These are phyloP conservation scores for Nudaria mundana DNA, from an alignment of 2,888 invertebrate species.

Conservation along the genomic window DNA sequence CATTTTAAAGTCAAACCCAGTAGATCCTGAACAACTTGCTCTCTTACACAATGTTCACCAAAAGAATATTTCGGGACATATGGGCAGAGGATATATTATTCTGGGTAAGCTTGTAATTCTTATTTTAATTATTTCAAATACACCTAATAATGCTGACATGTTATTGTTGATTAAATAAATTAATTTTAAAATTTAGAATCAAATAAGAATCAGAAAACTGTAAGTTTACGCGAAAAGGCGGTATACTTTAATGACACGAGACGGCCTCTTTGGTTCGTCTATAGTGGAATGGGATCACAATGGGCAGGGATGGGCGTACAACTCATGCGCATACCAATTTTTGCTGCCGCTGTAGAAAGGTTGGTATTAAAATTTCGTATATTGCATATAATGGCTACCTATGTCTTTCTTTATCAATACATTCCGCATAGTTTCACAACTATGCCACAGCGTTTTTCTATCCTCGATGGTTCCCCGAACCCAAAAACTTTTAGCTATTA, in stretches of 20 bases:
- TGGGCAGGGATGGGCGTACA: slow-evolving; percentile 85
- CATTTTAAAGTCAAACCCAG: slow-evolving; percentile 42
- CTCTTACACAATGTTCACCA: slow-evolving; percentile 50
- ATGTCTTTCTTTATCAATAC: too few relatives aligned
- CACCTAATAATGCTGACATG: not conserved
- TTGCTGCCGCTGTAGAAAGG: slow-evolving; percentile 76
- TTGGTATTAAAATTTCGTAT: too few relatives aligned
- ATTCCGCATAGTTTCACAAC: too few relatives aligned
- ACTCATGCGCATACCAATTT: slow-evolving; percentile 83
- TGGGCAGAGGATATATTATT: slow-evolving; percentile 51
- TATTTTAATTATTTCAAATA: not conserved
- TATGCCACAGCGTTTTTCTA: too few relatives aligned
- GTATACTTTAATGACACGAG: slow-evolving; percentile 50
- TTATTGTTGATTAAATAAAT: not conserved
- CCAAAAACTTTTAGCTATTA: too few relatives aligned
- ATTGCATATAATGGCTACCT: too few relatives aligned
- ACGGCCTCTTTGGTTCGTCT: slow-evolving; percentile 85
- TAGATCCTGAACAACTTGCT: slow-evolving; percentile 53
- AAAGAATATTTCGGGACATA: slow-evolving; percentile 43
- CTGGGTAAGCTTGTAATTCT: slow-evolving; percentile 39
- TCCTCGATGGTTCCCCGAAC: too few relatives aligned
- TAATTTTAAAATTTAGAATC: slow-evolving; percentile 35
- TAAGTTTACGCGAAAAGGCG: slow-evolving; percentile 38
- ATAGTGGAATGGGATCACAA: slow-evolving; percentile 87
- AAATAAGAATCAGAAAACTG: slow-evolving; percentile 42